A percentile compares a stretch with the other conserved stretches of the same genome.
Conservation (phyloP, 2,888 invertebrate species). For the Drosophila mayaguana region DNA sequence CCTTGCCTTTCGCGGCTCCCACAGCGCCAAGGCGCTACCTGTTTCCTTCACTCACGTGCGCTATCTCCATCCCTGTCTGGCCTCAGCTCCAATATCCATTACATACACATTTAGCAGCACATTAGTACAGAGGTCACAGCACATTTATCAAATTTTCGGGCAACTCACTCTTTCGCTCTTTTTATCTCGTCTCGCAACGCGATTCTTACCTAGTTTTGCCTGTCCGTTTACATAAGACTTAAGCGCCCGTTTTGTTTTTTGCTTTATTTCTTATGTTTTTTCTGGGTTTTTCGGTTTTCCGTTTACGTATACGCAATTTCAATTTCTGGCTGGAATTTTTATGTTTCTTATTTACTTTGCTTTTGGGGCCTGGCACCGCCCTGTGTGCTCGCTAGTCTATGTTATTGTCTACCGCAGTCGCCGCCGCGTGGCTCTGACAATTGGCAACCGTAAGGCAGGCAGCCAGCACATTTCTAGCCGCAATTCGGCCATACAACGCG, state of each 20-base stretch:
- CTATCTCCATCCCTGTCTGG: neutral
- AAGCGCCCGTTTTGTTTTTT: constrained; percentile 11
- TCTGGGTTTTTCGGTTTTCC: constrained; percentile 1
- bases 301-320: constrained; percentile 62
- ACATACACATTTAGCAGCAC: constrained; percentile 46
- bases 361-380: constrained; percentile 32
- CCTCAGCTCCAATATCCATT: constrained; percentile 5
- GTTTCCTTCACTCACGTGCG: neutral
- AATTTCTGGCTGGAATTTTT: constrained; percentile 68
- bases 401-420: constrained; percentile 40
- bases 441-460: constrained; percentile 60
- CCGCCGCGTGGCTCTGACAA: constrained; percentile 60
- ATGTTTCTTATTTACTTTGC: constrained; percentile 69
- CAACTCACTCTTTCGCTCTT: constrained; percentile 18
- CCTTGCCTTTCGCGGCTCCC: neutral
- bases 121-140: constrained; percentile 67
- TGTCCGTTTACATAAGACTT: constrained; percentile 61
- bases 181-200: constrained; percentile 30
- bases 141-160: constrained; percentile 64
- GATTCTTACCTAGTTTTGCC: constrained; percentile 65
- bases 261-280: neutral
- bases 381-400: constrained; percentile 15
- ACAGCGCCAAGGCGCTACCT: neutral
- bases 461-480: constrained; percentile 43
- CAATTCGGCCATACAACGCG: constrained; percentile 42